Evolutionary conservation across 35 echinoderm and acorn worm genomes (phyloP), one percentile per base, ranked within the genome.

Genomic region (Ophiothrix spiculata): DNA sequence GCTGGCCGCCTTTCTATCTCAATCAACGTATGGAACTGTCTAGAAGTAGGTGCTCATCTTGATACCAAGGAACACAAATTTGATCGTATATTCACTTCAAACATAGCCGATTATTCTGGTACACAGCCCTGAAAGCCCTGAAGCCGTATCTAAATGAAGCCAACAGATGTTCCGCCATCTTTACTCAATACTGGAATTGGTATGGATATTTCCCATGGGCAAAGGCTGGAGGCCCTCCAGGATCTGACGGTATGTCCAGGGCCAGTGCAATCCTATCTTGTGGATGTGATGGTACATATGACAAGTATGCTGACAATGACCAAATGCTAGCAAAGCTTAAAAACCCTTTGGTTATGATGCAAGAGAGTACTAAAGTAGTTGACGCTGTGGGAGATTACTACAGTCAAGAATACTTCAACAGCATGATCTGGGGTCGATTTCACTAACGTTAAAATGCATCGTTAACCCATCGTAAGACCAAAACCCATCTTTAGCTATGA

Each of bases 21-120:
- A 25, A 36, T 88, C 1, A 14, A 69, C 39, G 56, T 73, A 19
- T 33, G 33, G 31, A 64, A 74, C 33, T 88, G 33, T 35, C 29
- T 80, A 0, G 56, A 81, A 17, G 12, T 32, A 17, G 1, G 32
- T 29, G 11, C 23, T 12, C 42, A 32, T 29, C 38, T 4, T 6
- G 40, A 39, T 33, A 31, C 31, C 14, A 25, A 33, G 12, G 34
- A 8, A 54, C 21, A 21, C 21, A 54, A 86, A 31, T 82, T 45
- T 34, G 80, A 82, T 41, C 21, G 80, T 4, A 82, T 82, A 38
- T 82, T 82, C 80, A 82, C 80, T 31, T 82, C 80, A 38, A 82
- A 32, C 12, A 25, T 41, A 8, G 80, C 80, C n/a, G n/a, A n/a
- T 33, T 32, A 41, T 45, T 32, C 0, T 15, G 33, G 39, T 14